phyloP scores from a whole-genome alignment of 2,888 invertebrate genomes.

The Chrysomela aeneicollis region DNA sequence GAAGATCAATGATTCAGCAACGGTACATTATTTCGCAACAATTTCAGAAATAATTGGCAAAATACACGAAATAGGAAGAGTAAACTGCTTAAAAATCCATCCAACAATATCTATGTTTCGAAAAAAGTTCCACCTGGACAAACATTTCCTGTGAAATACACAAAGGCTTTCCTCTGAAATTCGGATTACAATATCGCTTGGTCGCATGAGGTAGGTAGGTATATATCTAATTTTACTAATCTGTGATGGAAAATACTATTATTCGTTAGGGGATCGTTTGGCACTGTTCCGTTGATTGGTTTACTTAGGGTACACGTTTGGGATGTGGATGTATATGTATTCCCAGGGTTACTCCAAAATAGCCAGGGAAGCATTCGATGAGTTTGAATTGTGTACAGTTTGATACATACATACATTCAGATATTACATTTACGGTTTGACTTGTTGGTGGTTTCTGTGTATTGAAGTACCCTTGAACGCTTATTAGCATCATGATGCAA shows the following conservation, averaged over 20 bases:
- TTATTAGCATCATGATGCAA: too few relatives aligned
- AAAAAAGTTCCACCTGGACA: background rate
- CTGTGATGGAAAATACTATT: constrained; percentile 26
- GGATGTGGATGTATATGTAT: background rate
- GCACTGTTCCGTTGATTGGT: constrained; percentile 28
- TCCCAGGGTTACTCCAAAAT: too few relatives aligned
- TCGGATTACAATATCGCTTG: background rate
- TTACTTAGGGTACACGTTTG: constrained; percentile 13
- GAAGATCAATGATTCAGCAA: too few relatives aligned
- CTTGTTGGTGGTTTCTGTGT: too few relatives aligned
- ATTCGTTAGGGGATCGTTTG: constrained; percentile 21
- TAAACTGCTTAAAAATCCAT: background rate
- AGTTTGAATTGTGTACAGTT: too few relatives aligned
- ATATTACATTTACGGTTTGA: too few relatives aligned
- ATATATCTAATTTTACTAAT: constrained; percentile 27
- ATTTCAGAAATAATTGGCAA: background rate
- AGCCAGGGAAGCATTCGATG: too few relatives aligned
- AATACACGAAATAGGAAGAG: background rate
- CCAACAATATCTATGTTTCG: background rate
- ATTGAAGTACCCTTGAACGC: too few relatives aligned
- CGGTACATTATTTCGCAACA: background rate
- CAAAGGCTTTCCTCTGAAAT: background rate
- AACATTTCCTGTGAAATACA: background rate
- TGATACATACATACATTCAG: too few relatives aligned
- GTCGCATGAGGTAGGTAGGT: constrained; percentile 10